A percentile compares a stretch with the other conserved stretches of the same genome.
phyloP scores from a whole-genome alignment of 2,888 invertebrate species.

The Macroteleia sp. region DNA sequence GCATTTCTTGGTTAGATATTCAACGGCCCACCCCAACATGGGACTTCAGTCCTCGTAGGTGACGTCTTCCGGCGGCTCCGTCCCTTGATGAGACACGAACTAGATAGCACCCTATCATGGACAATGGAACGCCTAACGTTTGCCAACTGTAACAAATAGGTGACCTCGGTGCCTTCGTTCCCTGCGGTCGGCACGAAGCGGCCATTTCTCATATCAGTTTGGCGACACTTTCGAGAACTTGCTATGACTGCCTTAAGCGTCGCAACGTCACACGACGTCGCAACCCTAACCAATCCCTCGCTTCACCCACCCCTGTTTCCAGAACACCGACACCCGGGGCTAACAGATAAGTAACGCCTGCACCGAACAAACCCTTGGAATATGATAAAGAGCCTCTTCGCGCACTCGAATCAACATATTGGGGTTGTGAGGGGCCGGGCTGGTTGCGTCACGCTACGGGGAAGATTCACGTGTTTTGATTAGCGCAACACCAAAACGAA shows the following conservation, averaged over 20 bases:
- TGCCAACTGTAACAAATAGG: slow-evolving; percentile 79
- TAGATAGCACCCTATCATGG: slow-evolving; percentile 65
- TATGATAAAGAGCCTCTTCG: slow-evolving; percentile 68
- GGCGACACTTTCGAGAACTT: slow-evolving; percentile 83
- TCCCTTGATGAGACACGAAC: slow-evolving; percentile 64
- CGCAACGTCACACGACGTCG: slow-evolving; percentile 80
- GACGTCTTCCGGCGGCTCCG: slow-evolving; percentile 54
- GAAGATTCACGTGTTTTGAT: slow-evolving; percentile 57
- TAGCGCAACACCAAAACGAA: slow-evolving; percentile 48
- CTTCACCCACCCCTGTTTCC: slow-evolving; percentile 25
- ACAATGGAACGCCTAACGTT: slow-evolving; percentile 72
- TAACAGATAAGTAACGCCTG: slow-evolving; percentile 80
- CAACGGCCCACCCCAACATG: slow-evolving; percentile 7
- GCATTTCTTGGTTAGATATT: slow-evolving; percentile 72
- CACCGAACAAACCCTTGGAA: slow-evolving; percentile 63
- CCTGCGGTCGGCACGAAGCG: slow-evolving; percentile 82
- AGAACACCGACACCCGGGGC: slow-evolving; percentile 68
- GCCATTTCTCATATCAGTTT: slow-evolving; percentile 84
- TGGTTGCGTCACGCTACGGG: slow-evolving; percentile 39
- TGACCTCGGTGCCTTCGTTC: slow-evolving; percentile 76
- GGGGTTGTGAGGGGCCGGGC: slow-evolving; percentile 37
- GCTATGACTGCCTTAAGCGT: slow-evolving; percentile 76
- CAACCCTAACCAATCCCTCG: slow-evolving; percentile 61
- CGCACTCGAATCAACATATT: slow-evolving; percentile 56
- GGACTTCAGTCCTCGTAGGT: slow-evolving; percentile 35